A percentile compares a stretch with the other conserved stretches of the same genome.
Conservation (phyloP, 2,888 invertebrate species). For the Deilephila porcellus region DNA sequence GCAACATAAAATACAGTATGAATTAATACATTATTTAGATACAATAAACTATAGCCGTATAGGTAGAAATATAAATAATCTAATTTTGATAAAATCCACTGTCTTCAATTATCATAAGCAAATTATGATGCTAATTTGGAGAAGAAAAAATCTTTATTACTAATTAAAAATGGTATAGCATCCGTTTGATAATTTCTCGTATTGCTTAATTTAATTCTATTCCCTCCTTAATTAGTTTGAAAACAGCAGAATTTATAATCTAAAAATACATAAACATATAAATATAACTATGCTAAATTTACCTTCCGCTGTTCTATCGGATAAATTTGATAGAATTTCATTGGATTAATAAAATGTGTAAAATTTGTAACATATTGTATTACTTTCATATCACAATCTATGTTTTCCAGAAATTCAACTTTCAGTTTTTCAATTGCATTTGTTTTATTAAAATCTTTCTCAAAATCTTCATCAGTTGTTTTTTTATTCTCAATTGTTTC, state of each 20-base stretch:
- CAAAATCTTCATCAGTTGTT: neutral
- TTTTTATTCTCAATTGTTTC: neutral
- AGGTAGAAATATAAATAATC: neutral
- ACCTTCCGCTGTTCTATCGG: conserved; percentile 34
- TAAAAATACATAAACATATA: conserved; percentile 31
- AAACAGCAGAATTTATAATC: neutral
- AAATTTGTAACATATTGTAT: conserved; percentile 10
- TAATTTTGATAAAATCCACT: neutral
- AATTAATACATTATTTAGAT: conserved; percentile 5
- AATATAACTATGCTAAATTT: conserved; percentile 32
- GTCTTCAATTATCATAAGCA: neutral
- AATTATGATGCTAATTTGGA: neutral
- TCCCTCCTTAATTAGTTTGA: neutral
- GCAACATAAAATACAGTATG: neutral
- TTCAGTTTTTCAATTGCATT: no score
- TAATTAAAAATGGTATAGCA: no score
- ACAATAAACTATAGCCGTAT: conserved; percentile 17
- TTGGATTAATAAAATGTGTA: conserved; percentile 22
- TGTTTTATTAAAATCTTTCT: no score
- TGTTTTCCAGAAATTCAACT: no score
- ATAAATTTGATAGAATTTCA: conserved; percentile 22
- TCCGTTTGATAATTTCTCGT: no score
- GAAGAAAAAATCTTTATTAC: neutral
- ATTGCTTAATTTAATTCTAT: no score
- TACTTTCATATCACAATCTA: neutral